Conservation (phyloP, 2,797 vertebrate genomes). For the Merluccius polli region DNA sequence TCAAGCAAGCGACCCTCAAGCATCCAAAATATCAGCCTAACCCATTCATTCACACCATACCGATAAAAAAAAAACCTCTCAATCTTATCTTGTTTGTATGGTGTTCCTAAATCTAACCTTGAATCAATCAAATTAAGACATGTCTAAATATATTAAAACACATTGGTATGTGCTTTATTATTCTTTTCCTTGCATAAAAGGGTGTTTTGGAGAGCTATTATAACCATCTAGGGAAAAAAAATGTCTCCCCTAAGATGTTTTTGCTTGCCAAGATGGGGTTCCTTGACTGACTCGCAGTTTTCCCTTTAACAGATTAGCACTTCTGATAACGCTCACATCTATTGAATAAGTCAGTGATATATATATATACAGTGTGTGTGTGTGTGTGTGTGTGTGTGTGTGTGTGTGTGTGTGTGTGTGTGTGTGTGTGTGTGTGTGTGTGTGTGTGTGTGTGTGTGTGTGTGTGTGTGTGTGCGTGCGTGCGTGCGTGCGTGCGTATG, state of each 20-base stretch:
- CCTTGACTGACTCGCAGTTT: too few relatives aligned
- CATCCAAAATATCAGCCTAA: constrained; percentile 20
- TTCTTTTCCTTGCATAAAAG: background rate
- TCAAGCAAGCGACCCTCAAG: constrained; percentile 9
- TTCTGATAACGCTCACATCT: background rate
- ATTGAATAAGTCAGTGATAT: background rate
- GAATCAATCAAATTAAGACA: constrained; percentile 31
- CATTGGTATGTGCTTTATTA: background rate
- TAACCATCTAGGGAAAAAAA: background rate
- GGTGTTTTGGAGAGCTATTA: background rate
- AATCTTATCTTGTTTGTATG: background rate
- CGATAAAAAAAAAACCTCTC: background rate
- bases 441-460: too few relatives aligned
- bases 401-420: too few relatives aligned
- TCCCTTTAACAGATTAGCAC: background rate
- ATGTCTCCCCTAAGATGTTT: background rate
- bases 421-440: too few relatives aligned
- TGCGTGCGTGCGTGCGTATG: too few relatives aligned
- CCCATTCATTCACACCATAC: background rate
- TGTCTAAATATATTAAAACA: background rate
- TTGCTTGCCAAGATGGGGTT: background rate
- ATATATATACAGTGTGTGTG: too few relatives aligned
- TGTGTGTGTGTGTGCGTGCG: too few relatives aligned
- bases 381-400: too few relatives aligned
- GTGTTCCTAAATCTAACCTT: background rate